Base-by-base conservation (phyloP, 1,140 invertebrate genomes). In the Platorchestia sp. region DNA sequence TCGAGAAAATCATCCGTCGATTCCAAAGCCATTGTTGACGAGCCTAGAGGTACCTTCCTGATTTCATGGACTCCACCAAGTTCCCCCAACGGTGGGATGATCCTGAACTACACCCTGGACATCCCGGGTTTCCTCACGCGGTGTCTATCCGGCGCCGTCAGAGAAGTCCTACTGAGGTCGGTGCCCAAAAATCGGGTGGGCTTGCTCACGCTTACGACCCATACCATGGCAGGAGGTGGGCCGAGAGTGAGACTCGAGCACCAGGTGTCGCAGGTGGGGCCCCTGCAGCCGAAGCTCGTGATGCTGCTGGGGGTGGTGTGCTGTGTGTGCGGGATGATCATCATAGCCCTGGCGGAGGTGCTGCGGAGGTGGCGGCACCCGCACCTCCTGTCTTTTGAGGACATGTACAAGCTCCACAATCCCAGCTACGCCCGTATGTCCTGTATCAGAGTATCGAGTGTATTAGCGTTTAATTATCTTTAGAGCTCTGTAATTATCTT, bases 341-440 rank as follows among this genome's bases (percentile, higher is more conserved):
- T 93, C 89, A 91, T 91, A 44, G 91, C 22, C 0, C 44, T 93
- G 5, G 7, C 7, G 91, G 87, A 1, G 3, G 91, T 93, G 40
- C 91, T 45, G 36, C 14, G 40, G 22, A 93, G 87, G 41, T 16
- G 87, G 87, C 16, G 6, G 6, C 89, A 93, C 47, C 40, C 19
- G 41, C 40, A 45, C 43, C 45, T 45, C 10, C 91, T 47, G 43
- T 44, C 45, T 42, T 40, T 45, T 40, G 45, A 93, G 1, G 45
- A 93, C 43, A 45, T 93, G 43, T 44, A 47, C 40, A 10, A 93
- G 40, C 43, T 45, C 3, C 91, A 93, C 45, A 93, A 93, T 36
- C 91, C 91, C 36, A 93, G 45, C 91, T 93, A 93, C 36, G 91
- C 91, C 3, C 91, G 91, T 93, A 45, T 14, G 91, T 93, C 10